Evolutionary conservation across 1,140 invertebrate genomes (phyloP).

Genomic region (Homarus americanus): DNA sequence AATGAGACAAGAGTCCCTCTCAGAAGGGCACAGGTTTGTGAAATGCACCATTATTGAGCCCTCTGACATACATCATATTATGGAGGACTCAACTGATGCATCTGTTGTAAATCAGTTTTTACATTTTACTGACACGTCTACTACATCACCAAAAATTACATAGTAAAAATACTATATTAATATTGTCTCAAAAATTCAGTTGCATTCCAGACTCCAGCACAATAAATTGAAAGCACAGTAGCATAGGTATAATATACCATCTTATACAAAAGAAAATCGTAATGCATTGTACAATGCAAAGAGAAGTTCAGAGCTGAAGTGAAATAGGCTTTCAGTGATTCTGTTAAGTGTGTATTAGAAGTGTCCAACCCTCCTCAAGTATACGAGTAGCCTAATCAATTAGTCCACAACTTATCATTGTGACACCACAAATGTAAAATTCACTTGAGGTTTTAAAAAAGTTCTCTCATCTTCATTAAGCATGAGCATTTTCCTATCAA

Average conservation of each 20-base stretch:
- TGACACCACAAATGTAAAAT: background rate
- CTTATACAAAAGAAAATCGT: constrained; percentile 26
- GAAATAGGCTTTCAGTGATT: constrained; percentile 43
- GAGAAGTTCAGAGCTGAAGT: constrained; percentile 37
- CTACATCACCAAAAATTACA: constrained; percentile 41
- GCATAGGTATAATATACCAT: constrained; percentile 24
- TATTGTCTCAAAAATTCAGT: constrained; percentile 39
- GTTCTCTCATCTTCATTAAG: background rate
- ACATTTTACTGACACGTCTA: constrained; percentile 2
- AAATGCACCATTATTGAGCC: background rate
- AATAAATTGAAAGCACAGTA: constrained; percentile 54
- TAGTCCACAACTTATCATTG: background rate
- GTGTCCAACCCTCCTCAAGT: background rate
- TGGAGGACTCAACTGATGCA: background rate
- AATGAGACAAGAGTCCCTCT: background rate
- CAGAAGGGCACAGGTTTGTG: background rate
- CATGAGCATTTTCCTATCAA: too few species aligned
- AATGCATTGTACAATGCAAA: constrained; percentile 25
- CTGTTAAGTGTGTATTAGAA: constrained; percentile 1
- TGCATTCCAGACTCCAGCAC: constrained; percentile 27
- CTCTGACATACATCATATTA: background rate
- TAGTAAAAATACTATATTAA: constrained; percentile 49
- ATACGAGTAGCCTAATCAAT: background rate
- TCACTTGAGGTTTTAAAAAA: background rate
- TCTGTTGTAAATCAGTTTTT: background rate